Evolutionary conservation across 2,797 vertebrate genomes (phyloP), one percentile per base, ranked within the genome.

Genomic region (Anabas testudineus): DNA sequence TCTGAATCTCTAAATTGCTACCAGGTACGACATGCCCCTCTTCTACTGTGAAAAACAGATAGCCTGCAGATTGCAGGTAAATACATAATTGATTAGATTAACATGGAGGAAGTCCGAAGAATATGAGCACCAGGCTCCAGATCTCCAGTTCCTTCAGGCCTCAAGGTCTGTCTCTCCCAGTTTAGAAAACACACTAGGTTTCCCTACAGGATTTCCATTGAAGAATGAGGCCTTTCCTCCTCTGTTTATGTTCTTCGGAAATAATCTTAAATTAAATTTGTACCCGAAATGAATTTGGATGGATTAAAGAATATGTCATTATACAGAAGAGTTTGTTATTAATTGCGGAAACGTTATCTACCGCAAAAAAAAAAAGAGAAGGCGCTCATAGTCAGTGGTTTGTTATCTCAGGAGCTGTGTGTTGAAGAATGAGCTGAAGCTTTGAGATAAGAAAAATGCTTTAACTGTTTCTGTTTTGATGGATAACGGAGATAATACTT

Each of bases 31-130:
- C 57, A 41, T 67, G 18, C 43, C 34, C 45, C 41, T 36, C 49
- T 71, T 54, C 41, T 59, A 1, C 28, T 45, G 37, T 37, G 4
- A 57, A 59, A 63, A 60, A 63, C 48, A 58, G 43, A 76, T 39
- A 49, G 22, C 42, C 53, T 39, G 51, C 41, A 76, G 67, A 67
- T 78, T 79, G 65, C 62, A 73, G 61, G 72, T 74, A 71, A 88
- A 86, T 76, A 66, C 71, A 81, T 85, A 88, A 83, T 74, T 76
- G 43, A 81, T 78, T 10, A 69, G 53, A 85, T 86, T 79, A 67
- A 71, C 24, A 2, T 65, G 28, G 55, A 71, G 78, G 77, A 90
- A 86, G 81, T 87, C 60, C 24, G 7, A 63, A 45, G 54, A 71
- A 75, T 64, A 67, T 64, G 55, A 80, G 67, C 74, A 39, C 58